A percentile compares a stretch with the other conserved stretches of the same genome.
These are phyloP conservation scores for Porites evermanni DNA, from an alignment of 92 coral and sea anemone species.

Conservation along the genomic window DNA sequence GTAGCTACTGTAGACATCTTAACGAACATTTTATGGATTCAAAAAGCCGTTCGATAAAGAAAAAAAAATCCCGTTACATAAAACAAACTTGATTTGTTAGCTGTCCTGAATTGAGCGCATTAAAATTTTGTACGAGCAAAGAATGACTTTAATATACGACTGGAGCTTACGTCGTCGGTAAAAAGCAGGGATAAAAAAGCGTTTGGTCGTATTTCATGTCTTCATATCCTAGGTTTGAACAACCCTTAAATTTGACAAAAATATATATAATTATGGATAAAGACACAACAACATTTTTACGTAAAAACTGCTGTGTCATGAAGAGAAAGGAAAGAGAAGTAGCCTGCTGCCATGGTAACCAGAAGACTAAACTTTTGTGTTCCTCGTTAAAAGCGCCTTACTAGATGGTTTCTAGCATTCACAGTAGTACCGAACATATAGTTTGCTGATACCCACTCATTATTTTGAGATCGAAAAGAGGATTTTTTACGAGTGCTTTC, in stretches of 20 bases:
- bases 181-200: too few species aligned
- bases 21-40: neutral
- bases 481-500: neutral
- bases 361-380: neutral
- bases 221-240: too few species aligned
- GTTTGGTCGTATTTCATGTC: too few species aligned
- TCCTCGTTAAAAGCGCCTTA: neutral
- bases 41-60: neutral
- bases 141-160: neutral
- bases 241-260: too few species aligned
- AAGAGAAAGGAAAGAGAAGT: neutral
- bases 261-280: neutral
- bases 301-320: neutral
- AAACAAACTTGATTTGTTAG: neutral
- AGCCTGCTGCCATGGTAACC: constrained; percentile 25
- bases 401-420: neutral
- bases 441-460: neutral
- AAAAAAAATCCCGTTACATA: neutral
- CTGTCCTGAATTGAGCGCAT: too few species aligned
- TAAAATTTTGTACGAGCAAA: neutral
- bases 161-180: too few species aligned
- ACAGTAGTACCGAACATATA: neutral
- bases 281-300: neutral
- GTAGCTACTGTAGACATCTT: neutral
- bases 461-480: neutral